Percentiles rank a stretch among this genome's conserved stretches.
Conservation (phyloP, 2,888 invertebrate species). For the Bombylius major region DNA sequence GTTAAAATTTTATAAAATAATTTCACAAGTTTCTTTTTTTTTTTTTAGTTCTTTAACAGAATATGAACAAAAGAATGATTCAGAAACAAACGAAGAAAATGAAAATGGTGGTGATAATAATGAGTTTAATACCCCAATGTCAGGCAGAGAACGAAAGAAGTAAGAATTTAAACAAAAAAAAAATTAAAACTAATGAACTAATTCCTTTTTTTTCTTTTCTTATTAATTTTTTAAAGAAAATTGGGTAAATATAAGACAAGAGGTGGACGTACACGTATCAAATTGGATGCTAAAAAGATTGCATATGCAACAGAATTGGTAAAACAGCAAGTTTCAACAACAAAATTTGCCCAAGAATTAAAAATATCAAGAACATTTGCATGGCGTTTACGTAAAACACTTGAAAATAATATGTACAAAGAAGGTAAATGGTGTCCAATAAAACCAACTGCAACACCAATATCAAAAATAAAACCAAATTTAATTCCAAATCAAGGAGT, state of each 20-base stretch:
- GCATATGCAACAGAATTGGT: slow-evolving; percentile 33
- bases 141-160: no score
- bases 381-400: slow-evolving; percentile 33
- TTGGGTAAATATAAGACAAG: slow-evolving; percentile 24
- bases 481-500: background rate
- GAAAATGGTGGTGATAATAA: background rate
- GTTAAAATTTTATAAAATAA: background rate
- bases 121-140: background rate
- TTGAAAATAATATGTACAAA: slow-evolving; percentile 7
- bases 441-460: background rate
- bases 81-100: background rate
- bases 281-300: slow-evolving; percentile 32
- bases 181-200: no score
- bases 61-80: background rate
- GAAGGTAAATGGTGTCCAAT: background rate
- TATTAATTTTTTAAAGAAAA: background rate
- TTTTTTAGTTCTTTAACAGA: background rate
- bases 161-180: no score
- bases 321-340: slow-evolving; percentile 31
- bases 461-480: background rate
- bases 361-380: slow-evolving; percentile 34
- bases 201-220: no score
- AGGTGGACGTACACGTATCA: slow-evolving; percentile 34
- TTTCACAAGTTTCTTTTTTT: background rate
- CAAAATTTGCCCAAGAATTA: slow-evolving; percentile 32